Percentiles rank a stretch among this genome's conserved stretches.
These are phyloP conservation scores for Halocynthia roretzi DNA, from an alignment of 23 tunicate genomes.

Conservation along the genomic window DNA sequence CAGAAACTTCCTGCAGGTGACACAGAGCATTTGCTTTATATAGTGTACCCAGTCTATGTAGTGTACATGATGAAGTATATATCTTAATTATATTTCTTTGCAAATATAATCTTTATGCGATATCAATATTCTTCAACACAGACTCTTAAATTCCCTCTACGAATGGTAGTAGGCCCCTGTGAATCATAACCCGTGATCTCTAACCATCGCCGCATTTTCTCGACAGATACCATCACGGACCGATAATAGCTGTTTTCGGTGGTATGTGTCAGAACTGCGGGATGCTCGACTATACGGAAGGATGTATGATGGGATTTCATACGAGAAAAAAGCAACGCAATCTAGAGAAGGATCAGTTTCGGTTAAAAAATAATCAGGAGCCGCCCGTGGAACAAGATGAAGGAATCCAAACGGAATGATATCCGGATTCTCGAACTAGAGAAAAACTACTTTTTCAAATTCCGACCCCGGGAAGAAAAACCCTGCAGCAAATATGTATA, in stretches of 20 bases:
- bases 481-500: too few relatives aligned
- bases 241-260: conserved; percentile 63
- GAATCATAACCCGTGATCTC: not conserved
- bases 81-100: not conserved
- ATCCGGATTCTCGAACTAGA: not conserved
- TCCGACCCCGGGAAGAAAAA: too few relatives aligned
- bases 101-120: not conserved
- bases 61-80: too few relatives aligned
- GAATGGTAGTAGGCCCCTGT: not conserved
- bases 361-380: not conserved
- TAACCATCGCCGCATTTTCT: not conserved
- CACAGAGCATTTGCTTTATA: not conserved
- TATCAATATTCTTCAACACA: not conserved
- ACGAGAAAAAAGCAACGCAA: conserved; percentile 42
- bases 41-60: not conserved
- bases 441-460: not conserved
- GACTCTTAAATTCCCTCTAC: too few relatives aligned
- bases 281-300: conserved; percentile 43
- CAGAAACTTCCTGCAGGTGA: conserved; percentile 51
- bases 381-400: conserved; percentile 10
- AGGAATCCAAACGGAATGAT: conserved; percentile 5
- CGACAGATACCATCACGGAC: conserved; percentile 55
- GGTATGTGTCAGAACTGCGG: conserved; percentile 77
- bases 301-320: conserved; percentile 49
- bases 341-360: too few relatives aligned